These are phyloP conservation scores for Brienomyrus brachyistius DNA, from an alignment of 2,113 vertebrate genomes.

Conservation along the genomic window DNA sequence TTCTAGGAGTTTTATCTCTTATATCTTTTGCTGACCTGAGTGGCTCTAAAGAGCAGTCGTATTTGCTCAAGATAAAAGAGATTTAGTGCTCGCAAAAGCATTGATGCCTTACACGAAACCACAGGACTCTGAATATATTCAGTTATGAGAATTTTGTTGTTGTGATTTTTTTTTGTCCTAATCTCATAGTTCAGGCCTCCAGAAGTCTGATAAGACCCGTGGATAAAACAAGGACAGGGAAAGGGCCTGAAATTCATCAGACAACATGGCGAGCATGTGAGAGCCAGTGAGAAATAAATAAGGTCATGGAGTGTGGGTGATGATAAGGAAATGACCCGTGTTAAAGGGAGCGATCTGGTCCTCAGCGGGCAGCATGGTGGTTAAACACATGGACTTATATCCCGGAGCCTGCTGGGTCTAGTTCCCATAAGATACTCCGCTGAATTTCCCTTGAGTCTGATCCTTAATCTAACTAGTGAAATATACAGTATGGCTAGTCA, in stretches of 20 bases:
- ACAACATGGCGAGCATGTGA: neutral
- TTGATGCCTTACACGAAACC: neutral
- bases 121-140: neutral
- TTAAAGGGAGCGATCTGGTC: neutral
- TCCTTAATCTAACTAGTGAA: neutral
- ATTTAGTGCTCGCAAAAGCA: neutral
- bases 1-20: neutral
- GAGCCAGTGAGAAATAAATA: neutral
- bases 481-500: neutral
- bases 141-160: neutral
- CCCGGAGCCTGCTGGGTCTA: neutral
- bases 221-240: neutral
- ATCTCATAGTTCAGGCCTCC: neutral
- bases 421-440: neutral
- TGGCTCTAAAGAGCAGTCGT: neutral
- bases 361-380: neutral
- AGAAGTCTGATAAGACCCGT: neutral
- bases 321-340: neutral
- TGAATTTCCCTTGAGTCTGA: neutral
- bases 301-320: neutral
- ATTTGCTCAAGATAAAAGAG: neutral
- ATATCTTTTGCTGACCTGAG: neutral
- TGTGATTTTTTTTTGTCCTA: neutral
- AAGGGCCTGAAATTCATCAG: neutral
- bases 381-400: neutral